Evolutionary conservation across 2,888 invertebrate genomes (phyloP).

Genomic region (Coleophora flavipennella): DNA sequence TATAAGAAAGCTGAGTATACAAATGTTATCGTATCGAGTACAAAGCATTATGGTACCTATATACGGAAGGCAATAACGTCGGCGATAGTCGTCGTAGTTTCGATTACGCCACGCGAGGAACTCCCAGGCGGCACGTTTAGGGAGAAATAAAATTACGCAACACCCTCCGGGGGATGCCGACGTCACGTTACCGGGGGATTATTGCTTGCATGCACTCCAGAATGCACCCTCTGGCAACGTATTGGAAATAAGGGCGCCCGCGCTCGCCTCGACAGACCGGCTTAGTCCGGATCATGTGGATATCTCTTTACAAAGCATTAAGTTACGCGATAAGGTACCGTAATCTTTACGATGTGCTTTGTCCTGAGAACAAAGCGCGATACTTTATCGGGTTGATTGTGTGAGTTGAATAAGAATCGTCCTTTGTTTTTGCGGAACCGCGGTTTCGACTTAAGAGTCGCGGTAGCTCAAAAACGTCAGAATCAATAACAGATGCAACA

Average conservation of each 20-base stretch:
- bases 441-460: too few species aligned
- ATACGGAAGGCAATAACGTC: constrained; percentile 11
- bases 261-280: constrained; percentile 33
- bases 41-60: constrained; percentile 10
- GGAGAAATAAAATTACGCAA: constrained; percentile 53
- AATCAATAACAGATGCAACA: too few species aligned
- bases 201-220: constrained; percentile 52
- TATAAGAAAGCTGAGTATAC: too few species aligned
- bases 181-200: constrained; percentile 55
- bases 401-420: constrained; percentile 5
- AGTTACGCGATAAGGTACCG: constrained; percentile 49
- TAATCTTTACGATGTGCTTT: constrained; percentile 46
- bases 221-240: constrained; percentile 52
- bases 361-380: constrained; percentile 9
- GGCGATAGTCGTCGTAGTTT: constrained; percentile 21
- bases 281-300: constrained; percentile 56
- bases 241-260: constrained; percentile 42
- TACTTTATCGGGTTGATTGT: constrained; percentile 8
- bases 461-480: too few species aligned
- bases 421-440: constrained; percentile 4
- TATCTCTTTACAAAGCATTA: constrained; percentile 57
- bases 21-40: neutral
- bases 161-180: constrained; percentile 45
- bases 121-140: constrained; percentile 28
- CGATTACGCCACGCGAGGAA: constrained; percentile 34